phyloP scores from a whole-genome alignment of 2,113 vertebrate genomes.

The Tenrec ecaudatus region DNA sequence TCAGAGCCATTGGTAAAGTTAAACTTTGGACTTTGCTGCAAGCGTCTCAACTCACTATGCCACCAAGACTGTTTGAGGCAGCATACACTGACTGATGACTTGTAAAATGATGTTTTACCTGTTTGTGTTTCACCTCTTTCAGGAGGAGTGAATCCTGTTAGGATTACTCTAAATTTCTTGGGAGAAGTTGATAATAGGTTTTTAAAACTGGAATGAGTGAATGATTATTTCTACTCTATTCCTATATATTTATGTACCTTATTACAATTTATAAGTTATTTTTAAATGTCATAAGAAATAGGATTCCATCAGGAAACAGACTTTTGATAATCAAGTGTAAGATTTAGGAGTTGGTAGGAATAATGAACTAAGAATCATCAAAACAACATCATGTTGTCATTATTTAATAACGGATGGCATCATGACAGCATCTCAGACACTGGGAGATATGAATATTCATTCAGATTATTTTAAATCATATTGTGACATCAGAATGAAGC shows the following conservation, averaged over 20 bases:
- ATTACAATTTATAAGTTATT: constrained; percentile 59
- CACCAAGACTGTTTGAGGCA: background rate
- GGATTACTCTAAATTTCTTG: background rate
- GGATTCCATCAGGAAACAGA: constrained; percentile 61
- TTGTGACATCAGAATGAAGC: constrained; percentile 79
- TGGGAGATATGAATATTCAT: constrained; percentile 86
- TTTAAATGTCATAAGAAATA: constrained; percentile 63
- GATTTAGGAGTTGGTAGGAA: constrained; percentile 54
- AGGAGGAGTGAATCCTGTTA: background rate
- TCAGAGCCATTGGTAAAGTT: no score
- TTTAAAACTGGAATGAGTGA: background rate
- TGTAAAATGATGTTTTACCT: background rate
- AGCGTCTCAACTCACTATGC: no score
- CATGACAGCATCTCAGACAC: constrained; percentile 77
- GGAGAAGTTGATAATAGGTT: background rate
- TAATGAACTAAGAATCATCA: constrained; percentile 80
- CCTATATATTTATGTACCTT: background rate
- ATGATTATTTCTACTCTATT: background rate
- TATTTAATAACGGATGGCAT: constrained; percentile 79
- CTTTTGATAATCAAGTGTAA: constrained; percentile 60
- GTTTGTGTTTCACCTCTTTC: background rate
- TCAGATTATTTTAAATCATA: constrained; percentile 56
- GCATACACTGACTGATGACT: background rate
- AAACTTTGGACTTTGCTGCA: no score
- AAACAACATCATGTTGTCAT: constrained; percentile 78